phyloP scores from a whole-genome alignment of 2,888 invertebrate species.

The Agrotis clavis region DNA sequence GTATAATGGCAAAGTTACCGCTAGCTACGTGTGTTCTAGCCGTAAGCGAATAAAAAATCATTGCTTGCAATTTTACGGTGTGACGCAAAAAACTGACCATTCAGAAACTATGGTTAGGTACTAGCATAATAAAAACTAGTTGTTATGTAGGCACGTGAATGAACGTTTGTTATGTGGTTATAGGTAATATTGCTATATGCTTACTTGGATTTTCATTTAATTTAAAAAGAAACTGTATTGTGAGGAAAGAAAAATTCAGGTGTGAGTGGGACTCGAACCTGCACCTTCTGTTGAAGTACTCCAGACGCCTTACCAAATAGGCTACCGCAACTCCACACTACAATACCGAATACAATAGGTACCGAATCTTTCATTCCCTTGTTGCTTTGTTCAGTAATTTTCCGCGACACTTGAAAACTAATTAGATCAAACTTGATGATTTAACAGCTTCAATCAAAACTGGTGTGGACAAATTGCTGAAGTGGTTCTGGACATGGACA shows the following conservation, averaged over 20 bases:
- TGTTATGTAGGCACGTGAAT: background rate
- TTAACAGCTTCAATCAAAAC: too few species aligned
- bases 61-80: conserved; percentile 15
- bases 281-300: too few species aligned
- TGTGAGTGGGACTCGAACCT: too few species aligned
- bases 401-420: too few species aligned
- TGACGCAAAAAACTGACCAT: conserved; percentile 2
- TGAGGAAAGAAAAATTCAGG: too few species aligned
- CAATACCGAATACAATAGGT: too few species aligned
- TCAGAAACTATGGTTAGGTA: conserved; percentile 2
- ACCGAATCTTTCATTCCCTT: too few species aligned
- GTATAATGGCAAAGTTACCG: conserved; percentile 21
- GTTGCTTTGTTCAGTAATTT: background rate
- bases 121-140: background rate
- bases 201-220: conserved; percentile 37
- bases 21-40: background rate
- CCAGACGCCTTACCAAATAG: too few species aligned
- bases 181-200: background rate
- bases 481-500: too few species aligned
- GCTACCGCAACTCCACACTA: too few species aligned
- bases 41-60: conserved; percentile 13
- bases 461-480: too few species aligned
- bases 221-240: background rate
- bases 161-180: background rate
- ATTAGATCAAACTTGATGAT: too few species aligned